Evolutionary conservation across 1,140 invertebrate species (phyloP).

Genomic region (Mylabris phalerata): DNA sequence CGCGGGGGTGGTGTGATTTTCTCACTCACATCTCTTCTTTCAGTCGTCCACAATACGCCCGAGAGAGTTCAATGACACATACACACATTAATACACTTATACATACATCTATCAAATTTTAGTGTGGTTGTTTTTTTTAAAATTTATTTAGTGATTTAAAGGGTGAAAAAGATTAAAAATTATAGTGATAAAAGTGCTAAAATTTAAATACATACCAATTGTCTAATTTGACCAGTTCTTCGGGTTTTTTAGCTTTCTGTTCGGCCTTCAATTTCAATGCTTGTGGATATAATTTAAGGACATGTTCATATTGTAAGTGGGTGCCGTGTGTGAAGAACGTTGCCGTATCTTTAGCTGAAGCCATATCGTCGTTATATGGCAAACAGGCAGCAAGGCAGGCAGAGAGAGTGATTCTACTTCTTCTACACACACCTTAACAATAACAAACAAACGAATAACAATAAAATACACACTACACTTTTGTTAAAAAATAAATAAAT

Average conservation of each 20-base stretch:
- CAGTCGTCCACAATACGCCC: slow-evolving; percentile 2
- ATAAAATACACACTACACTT: too few species aligned
- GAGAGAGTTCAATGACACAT: slow-evolving; percentile 45
- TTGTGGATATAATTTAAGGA: slow-evolving; percentile 81
- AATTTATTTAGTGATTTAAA: too few species aligned
- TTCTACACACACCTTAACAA: too few species aligned
- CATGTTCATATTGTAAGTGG: slow-evolving; percentile 77
- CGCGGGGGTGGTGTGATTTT: slow-evolving; percentile 51
- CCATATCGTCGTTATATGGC: slow-evolving; percentile 56
- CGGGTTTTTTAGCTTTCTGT: slow-evolving; percentile 81
- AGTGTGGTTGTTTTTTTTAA: too few species aligned
- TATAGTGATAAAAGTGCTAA: background rate
- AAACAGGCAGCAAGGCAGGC: slow-evolving; percentile 14
- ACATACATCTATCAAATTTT: slow-evolving; percentile 1
- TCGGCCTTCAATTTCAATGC: slow-evolving; percentile 81
- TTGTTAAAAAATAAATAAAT: too few species aligned
- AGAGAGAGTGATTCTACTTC: slow-evolving; percentile 7
- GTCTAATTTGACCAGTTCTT: slow-evolving; percentile 87
- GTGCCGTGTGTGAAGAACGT: slow-evolving; percentile 86
- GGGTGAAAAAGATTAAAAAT: background rate
- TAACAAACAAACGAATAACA: too few species aligned
- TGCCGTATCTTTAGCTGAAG: slow-evolving; percentile 78
- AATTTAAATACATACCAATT: slow-evolving; percentile 69
- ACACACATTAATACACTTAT: background rate
- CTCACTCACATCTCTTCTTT: slow-evolving; percentile 42